Percentiles rank a stretch among this genome's conserved stretches.
Evolutionary conservation across 2,113 vertebrate genomes (phyloP).

Genomic region (Corydoras maculifer): DNA sequence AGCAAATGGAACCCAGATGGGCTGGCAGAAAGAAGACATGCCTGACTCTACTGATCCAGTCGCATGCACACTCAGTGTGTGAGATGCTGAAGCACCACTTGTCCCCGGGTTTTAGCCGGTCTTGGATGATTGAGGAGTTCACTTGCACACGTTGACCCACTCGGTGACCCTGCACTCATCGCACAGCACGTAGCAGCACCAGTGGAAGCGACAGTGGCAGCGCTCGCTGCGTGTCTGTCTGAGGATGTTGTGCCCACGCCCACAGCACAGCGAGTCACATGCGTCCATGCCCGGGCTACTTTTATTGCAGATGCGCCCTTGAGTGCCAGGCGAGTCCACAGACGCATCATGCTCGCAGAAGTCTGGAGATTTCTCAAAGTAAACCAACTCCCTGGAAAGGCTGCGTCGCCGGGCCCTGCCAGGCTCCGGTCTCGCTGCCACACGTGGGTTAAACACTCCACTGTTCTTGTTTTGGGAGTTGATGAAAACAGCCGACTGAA

Average conservation of each 20-base stretch:
- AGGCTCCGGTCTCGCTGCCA: constrained; percentile 42
- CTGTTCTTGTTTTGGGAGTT: constrained; percentile 86
- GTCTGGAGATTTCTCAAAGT: constrained; percentile 85
- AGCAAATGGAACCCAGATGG: constrained; percentile 72
- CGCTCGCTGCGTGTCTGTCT: constrained; percentile 76
- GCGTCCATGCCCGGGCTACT: constrained; percentile 76
- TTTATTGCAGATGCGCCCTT: constrained; percentile 82
- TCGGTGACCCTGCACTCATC: constrained; percentile 82
- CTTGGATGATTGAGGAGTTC: constrained; percentile 37
- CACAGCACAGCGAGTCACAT: constrained; percentile 81
- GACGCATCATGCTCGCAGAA: constrained; percentile 76
- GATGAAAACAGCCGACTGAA: constrained; percentile 76
- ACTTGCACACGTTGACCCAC: constrained; percentile 90
- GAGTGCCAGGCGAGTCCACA: constrained; percentile 74
- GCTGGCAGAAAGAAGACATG: constrained; percentile 42
- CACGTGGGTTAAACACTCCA: constrained; percentile 76
- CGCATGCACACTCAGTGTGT: constrained; percentile 45
- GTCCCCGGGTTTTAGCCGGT: not conserved
- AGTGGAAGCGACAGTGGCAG: constrained; percentile 84
- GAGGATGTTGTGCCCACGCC: constrained; percentile 82
- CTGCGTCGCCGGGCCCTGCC: constrained; percentile 57
- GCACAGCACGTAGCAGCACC: constrained; percentile 88
- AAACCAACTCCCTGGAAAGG: constrained; percentile 79
- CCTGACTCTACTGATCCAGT: constrained; percentile 54
- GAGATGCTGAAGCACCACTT: constrained; percentile 23